Base-by-base conservation (phyloP, 2,888 invertebrate species). In the Coremacera marginata region DNA sequence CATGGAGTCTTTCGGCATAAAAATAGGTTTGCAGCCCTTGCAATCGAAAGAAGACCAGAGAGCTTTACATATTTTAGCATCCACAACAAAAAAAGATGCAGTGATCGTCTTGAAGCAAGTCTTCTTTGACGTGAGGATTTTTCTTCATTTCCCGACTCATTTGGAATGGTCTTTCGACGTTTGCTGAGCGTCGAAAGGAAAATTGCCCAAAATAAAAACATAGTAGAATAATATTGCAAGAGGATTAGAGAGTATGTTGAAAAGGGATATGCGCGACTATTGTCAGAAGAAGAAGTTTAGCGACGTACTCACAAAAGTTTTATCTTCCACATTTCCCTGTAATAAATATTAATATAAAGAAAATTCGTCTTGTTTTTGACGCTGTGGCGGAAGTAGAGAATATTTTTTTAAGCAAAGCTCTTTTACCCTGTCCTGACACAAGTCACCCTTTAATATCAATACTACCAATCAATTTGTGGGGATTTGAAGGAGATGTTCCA, bases 191-290 rank as follows among this genome's bases (percentile, higher is more conserved):
- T 52, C 4, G 52, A 70, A 60, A 19, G 67, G n/a, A 75, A 52
- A 67, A 73, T 77, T 49, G 9, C 25, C 3, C 37, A 51, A 16
- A 74, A 78, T 67, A 65, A 73, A 3, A 19, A 68, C 19, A 73
- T 57, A 49, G 73, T 60, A 2, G 8, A n/a, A 4, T 37, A 71
- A 71, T 51, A 68, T 22, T 14, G n/a, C 5, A 11, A 2, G 7
- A 68, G 27, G n/a, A 51, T 68, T 27, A 11, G 27, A 11, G 68
- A 51, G 9, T 37, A 37, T 37, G 37, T 37, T 8, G 8, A 37
- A 37, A 37, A 8, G 37, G n/a, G 37, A 8, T 37, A 37, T 37
- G 37, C 37, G 8, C 5, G 37, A 8, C 37, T 8, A 37, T 37
- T 37, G 7, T 3, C 8, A n/a, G n/a, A n/a, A n/a, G n/a, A 9